Conservation (phyloP, 2,113 vertebrate genomes). For the Sitta europaea region DNA sequence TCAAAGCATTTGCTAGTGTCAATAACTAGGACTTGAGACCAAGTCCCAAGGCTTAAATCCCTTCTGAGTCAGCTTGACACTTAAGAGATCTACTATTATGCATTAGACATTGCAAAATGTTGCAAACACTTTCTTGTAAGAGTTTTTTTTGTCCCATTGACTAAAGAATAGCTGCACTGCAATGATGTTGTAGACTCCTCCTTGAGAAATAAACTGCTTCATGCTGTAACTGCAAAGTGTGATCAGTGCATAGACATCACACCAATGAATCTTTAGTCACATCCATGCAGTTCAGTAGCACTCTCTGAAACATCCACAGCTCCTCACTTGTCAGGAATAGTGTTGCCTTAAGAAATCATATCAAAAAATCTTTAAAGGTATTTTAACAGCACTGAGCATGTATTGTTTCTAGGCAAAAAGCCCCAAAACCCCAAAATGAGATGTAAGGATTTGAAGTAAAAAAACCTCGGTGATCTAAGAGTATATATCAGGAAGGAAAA, state of each 20-base stretch:
- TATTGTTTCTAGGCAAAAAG: neutral
- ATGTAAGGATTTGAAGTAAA: neutral
- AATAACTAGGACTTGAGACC: neutral
- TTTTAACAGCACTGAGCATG: neutral
- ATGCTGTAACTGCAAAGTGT: neutral
- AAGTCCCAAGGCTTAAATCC: neutral
- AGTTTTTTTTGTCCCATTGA: neutral
- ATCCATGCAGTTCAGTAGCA: neutral
- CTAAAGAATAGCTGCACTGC: neutral
- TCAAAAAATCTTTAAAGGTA: neutral
- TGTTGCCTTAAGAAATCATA: neutral
- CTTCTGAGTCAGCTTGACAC: neutral
- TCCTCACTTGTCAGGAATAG: neutral
- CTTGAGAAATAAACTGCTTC: neutral
- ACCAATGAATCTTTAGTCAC: neutral
- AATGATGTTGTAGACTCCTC: neutral
- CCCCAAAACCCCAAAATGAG: neutral
- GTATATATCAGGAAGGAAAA: neutral
- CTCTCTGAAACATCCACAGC: neutral
- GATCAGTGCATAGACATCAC: neutral
- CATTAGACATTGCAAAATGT: neutral
- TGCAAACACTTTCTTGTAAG: neutral
- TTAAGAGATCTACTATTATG: neutral
- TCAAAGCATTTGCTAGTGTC: neutral
- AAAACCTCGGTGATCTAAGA: neutral